Conservation (phyloP, 2,888 invertebrate species). For the Nebria brevicollis region DNA sequence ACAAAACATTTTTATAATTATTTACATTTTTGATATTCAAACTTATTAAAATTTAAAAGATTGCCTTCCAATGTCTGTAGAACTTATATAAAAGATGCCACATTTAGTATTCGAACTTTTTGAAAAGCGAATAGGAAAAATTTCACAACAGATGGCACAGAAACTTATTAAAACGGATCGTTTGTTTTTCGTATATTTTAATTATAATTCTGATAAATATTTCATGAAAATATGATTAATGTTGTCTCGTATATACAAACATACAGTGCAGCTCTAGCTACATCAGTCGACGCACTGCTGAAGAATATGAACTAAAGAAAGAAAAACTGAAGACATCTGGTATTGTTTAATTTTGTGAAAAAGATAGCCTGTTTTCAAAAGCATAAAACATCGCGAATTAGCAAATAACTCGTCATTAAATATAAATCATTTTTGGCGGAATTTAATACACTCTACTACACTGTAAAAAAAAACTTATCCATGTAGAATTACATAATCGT, state of each 20-base stretch:
- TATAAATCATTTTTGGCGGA: neutral
- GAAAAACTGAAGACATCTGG: neutral
- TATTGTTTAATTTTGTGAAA: slow-evolving; percentile 2
- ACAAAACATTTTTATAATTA: no score
- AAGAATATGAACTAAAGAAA: neutral
- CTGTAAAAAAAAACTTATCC: neutral
- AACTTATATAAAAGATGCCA: no score
- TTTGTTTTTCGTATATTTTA: slow-evolving; percentile 45
- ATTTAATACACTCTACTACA: neutral
- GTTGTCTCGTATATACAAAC: slow-evolving; percentile 29
- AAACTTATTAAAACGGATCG: slow-evolving; percentile 44
- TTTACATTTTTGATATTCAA: no score
- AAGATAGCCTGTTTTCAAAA: neutral
- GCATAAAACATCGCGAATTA: neutral
- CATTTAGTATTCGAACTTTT: neutral
- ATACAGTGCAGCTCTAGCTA: neutral
- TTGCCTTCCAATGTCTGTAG: no score
- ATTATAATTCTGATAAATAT: slow-evolving; percentile 44
- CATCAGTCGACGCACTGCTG: neutral
- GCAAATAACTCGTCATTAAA: neutral
- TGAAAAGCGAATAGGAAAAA: slow-evolving; percentile 32
- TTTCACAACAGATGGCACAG: slow-evolving; percentile 25
- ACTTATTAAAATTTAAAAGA: no score
- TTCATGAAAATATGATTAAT: slow-evolving; percentile 46
- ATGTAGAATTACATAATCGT: neutral